Conservation (phyloP, 1,140 invertebrate species). For the Psix sp. region DNA sequence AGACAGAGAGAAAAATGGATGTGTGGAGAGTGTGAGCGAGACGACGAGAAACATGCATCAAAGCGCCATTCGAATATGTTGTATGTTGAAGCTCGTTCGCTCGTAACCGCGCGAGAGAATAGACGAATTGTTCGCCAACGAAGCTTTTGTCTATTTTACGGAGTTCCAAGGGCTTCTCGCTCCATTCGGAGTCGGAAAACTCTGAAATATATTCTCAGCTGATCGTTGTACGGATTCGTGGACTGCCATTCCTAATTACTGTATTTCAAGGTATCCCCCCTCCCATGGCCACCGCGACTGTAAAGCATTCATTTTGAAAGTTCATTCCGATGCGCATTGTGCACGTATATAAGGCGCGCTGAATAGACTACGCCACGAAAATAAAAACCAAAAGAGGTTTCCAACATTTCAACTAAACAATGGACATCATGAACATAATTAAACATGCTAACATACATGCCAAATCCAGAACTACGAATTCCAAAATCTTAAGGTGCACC, state of each 20-base stretch:
- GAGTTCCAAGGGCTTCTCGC: conserved; percentile 71
- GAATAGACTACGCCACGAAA: conserved; percentile 40
- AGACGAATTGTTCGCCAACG: conserved; percentile 72
- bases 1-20: conserved; percentile 26
- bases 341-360: conserved; percentile 45
- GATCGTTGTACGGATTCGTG: conserved; percentile 72
- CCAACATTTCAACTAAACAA: conserved; percentile 28
- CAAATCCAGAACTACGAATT: too few relatives aligned
- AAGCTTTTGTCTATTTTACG: conserved; percentile 73
- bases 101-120: conserved; percentile 72
- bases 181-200: conserved; percentile 67
- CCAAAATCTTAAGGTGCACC: too few relatives aligned
- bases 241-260: conserved; percentile 71
- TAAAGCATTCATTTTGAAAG: conserved; percentile 58
- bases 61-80: conserved; percentile 67
- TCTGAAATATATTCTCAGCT: conserved; percentile 73
- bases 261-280: conserved; percentile 70
- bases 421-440: conserved; percentile 34
- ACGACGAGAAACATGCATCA: conserved; percentile 19
- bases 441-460: too few relatives aligned
- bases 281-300: conserved; percentile 28
- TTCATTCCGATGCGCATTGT: conserved; percentile 57
- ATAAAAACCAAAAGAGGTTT: conserved; percentile 37
- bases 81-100: conserved; percentile 70
- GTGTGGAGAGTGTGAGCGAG: conserved; percentile 20